Conservation (phyloP, 2,113 vertebrate genomes). For the Aptenodytes patagonicus region DNA sequence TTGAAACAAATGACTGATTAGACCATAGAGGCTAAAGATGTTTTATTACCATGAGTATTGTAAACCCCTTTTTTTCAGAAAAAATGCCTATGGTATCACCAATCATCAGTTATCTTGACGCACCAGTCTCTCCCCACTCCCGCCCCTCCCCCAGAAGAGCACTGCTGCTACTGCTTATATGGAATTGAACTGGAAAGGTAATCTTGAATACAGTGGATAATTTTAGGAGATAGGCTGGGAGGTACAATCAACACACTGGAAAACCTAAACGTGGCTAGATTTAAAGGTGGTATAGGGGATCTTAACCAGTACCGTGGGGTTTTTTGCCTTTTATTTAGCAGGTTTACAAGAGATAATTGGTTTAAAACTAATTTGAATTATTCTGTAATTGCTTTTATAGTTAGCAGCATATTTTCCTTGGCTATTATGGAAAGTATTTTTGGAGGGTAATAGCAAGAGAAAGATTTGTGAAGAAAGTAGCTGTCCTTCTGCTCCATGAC, state of each 20-base stretch:
- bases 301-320: background rate
- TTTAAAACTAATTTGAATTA: background rate
- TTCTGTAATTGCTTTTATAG: background rate
- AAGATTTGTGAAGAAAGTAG: background rate
- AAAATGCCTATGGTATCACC: background rate
- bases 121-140: background rate
- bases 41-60: background rate
- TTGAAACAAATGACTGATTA: constrained; percentile 29
- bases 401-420: background rate
- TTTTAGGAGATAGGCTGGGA: background rate
- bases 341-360: background rate
- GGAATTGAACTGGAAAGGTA: background rate
- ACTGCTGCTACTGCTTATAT: background rate
- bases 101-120: background rate
- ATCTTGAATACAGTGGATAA: background rate
- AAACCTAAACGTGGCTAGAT: background rate
- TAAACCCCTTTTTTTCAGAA: background rate
- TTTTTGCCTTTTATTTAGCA: background rate
- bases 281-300: background rate
- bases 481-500: background rate
- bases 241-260: background rate
- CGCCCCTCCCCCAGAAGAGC: background rate
- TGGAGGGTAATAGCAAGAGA: background rate
- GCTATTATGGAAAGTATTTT: background rate
- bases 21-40: background rate